phyloP scores from a whole-genome alignment of 2,888 invertebrate genomes.

The Acleris laterana region DNA sequence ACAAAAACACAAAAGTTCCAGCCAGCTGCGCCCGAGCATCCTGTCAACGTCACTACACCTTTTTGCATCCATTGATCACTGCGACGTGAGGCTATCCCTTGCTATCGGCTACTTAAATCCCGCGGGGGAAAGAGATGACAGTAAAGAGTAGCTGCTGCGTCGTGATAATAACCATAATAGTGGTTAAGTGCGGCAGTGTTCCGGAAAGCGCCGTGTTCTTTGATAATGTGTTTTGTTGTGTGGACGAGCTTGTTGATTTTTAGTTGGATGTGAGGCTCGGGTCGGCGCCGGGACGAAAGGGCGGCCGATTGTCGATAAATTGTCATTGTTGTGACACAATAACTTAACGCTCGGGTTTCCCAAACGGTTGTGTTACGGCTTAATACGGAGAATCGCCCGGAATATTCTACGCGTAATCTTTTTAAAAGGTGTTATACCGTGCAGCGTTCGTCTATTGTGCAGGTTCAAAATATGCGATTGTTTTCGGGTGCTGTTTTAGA shows the following conservation, averaged over 20 bases:
- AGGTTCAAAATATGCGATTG: too few relatives aligned
- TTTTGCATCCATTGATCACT: slow-evolving; percentile 73
- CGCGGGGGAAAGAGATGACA: slow-evolving; percentile 59
- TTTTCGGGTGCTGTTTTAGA: too few relatives aligned
- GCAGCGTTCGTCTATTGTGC: too few relatives aligned
- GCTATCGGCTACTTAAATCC: slow-evolving; percentile 42
- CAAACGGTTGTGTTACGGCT: slow-evolving; percentile 37
- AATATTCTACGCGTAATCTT: slow-evolving; percentile 14
- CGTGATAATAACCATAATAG: slow-evolving; percentile 59
- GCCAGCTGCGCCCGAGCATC: slow-evolving; percentile 82
- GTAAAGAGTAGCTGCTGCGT: slow-evolving; percentile 52
- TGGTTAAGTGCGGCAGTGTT: slow-evolving; percentile 64
- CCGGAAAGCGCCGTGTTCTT: slow-evolving; percentile 69
- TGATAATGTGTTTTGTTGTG: slow-evolving; percentile 67
- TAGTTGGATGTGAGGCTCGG: slow-evolving; percentile 55
- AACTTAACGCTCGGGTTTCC: slow-evolving; percentile 50
- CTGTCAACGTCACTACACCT: slow-evolving; percentile 78
- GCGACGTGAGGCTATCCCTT: slow-evolving; percentile 62
- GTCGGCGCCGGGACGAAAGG: slow-evolving; percentile 52
- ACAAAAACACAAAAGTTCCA: slow-evolving; percentile 72
- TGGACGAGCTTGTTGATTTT: slow-evolving; percentile 59
- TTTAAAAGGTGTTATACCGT: too few relatives aligned
- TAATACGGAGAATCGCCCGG: slow-evolving; percentile 36
- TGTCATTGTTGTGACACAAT: slow-evolving; percentile 69
- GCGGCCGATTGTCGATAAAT: slow-evolving; percentile 65